phyloP scores from a whole-genome alignment of 2,888 invertebrate species.

The Phragmatobia fuliginosa region DNA sequence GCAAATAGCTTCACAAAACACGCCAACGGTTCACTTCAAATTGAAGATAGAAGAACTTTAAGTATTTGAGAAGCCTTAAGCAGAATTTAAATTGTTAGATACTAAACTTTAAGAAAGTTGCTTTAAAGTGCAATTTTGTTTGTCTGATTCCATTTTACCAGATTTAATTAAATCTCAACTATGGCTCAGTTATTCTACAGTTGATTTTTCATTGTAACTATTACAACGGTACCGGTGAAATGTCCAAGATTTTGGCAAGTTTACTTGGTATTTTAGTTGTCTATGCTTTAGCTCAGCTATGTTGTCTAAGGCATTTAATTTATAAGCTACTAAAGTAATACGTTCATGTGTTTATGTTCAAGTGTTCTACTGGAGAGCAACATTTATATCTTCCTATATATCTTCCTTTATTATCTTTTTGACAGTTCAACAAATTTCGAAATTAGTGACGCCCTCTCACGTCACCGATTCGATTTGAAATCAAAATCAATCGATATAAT shows the following conservation, averaged over 20 bases:
- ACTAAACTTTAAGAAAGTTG: conserved; percentile 18
- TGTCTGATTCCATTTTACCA: conserved; percentile 9
- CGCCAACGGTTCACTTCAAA: conserved; percentile 50
- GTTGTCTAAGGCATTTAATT: conserved; percentile 58
- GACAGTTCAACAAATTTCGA: too few species aligned
- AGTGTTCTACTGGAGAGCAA: too few species aligned
- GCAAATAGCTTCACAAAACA: conserved; percentile 54
- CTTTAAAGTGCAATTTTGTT: conserved; percentile 33
- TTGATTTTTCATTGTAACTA: conserved; percentile 52
- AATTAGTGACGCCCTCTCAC: too few species aligned
- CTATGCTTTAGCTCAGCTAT: conserved; percentile 51
- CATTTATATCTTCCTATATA: too few species aligned
- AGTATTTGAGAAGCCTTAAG: conserved; percentile 51
- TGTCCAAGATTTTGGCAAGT: conserved; percentile 61
- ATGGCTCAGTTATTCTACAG: conserved; percentile 47
- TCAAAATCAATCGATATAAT: too few species aligned
- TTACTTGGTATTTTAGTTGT: conserved; percentile 67
- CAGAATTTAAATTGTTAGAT: conserved; percentile 22
- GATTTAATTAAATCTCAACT: conserved; percentile 53
- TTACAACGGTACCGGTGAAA: conserved; percentile 53
- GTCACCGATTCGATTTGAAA: too few species aligned
- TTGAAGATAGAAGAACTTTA: conserved; percentile 57
- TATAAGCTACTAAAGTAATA: conserved; percentile 46
- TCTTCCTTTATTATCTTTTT: too few species aligned
- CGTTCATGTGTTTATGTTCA: background rate